Conservation (phyloP, 2,797 vertebrate species). For the Percopsis omiscomaycus region DNA sequence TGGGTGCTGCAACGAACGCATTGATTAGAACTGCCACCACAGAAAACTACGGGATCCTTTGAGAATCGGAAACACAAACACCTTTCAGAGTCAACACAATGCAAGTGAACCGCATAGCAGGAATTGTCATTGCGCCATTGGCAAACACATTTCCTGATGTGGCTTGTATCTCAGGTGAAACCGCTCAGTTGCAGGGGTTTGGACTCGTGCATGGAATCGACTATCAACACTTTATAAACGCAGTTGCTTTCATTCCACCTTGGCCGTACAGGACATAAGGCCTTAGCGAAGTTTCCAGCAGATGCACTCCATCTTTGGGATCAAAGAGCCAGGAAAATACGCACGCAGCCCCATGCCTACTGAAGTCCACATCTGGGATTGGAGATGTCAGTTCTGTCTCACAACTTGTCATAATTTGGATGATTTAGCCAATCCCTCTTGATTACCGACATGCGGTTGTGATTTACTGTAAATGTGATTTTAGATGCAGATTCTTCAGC, state of each 20-base stretch:
- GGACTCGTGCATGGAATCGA: constrained; percentile 25
- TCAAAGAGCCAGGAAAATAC: constrained; percentile 53
- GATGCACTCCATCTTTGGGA: constrained; percentile 49
- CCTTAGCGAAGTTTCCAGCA: constrained; percentile 43
- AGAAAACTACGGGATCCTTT: constrained; percentile 39
- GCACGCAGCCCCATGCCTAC: constrained; percentile 26
- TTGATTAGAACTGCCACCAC: constrained; percentile 58
- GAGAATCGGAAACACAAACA: constrained; percentile 19
- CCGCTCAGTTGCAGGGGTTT: constrained; percentile 18
- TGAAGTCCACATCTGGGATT: constrained; percentile 53
- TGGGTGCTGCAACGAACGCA: constrained; percentile 33
- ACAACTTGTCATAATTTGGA: constrained; percentile 28
- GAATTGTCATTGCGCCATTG: constrained; percentile 16
- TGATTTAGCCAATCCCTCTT: constrained; percentile 27
- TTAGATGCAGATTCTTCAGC: constrained; percentile 29
- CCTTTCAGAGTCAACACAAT: constrained; percentile 15
- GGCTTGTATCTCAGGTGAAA: constrained; percentile 35
- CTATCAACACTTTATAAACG: constrained; percentile 24
- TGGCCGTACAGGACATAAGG: neutral
- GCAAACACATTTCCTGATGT: constrained; percentile 22
- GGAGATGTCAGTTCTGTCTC: constrained; percentile 32
- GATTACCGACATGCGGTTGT: constrained; percentile 24
- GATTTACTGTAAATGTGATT: constrained; percentile 25
- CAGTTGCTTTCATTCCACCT: constrained; percentile 30
- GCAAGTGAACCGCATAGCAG: constrained; percentile 16